phyloP scores from a whole-genome alignment of 2,797 vertebrate species.

The Pseudopleuronectes americanus region DNA sequence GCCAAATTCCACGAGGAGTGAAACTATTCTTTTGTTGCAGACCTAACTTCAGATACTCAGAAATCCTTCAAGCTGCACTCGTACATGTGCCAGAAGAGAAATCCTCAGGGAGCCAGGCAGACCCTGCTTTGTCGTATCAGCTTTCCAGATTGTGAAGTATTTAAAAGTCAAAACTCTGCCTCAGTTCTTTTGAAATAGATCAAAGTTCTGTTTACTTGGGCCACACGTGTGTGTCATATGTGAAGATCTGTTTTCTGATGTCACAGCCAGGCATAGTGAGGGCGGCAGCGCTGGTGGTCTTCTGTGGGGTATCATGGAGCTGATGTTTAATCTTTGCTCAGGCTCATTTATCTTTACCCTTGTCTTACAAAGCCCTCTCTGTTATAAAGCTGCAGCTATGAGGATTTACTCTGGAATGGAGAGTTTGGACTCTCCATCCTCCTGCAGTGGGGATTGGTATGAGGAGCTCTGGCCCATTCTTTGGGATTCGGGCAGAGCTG shows the following conservation, averaged over 20 bases:
- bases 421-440: neutral
- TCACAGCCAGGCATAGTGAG: too few relatives aligned
- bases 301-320: too few relatives aligned
- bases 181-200: constrained; percentile 1
- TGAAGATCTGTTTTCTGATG: constrained; percentile 4
- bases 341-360: constrained; percentile 18
- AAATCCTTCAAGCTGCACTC: too few relatives aligned
- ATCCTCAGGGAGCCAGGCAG: too few relatives aligned
- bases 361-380: constrained; percentile 19
- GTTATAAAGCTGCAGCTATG: too few relatives aligned
- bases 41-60: too few relatives aligned
- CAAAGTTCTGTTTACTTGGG: constrained; percentile 7
- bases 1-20: too few relatives aligned
- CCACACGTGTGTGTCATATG: constrained; percentile 16
- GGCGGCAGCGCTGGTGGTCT: too few relatives aligned
- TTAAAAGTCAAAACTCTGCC: neutral
- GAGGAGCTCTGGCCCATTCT: neutral
- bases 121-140: neutral
- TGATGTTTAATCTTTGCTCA: too few relatives aligned
- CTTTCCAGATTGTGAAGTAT: neutral
- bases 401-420: too few relatives aligned
- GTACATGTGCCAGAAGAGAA: too few relatives aligned
- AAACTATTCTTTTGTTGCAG: too few relatives aligned
- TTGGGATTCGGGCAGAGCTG: neutral
- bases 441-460: neutral